These are phyloP conservation scores for Charina bottae DNA, from an alignment of 2,113 vertebrate species.

Conservation along the genomic window DNA sequence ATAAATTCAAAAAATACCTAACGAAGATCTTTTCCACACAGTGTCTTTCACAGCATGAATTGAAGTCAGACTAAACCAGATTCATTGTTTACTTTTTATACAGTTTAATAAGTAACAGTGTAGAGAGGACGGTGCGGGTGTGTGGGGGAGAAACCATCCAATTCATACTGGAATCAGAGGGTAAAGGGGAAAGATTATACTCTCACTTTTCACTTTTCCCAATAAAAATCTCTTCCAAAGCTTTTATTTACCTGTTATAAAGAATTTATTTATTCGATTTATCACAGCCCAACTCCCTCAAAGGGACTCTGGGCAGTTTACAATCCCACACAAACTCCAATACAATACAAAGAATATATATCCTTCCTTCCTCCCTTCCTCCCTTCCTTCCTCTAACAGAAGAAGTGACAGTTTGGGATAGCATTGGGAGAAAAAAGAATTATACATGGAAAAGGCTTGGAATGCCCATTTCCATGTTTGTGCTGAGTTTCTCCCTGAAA, in stretches of 20 bases:
- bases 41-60: conserved; percentile 13
- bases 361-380: too few relatives aligned
- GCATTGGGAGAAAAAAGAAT: background rate
- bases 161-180: background rate
- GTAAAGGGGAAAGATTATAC: too few relatives aligned
- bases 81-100: background rate
- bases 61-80: background rate
- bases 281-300: too few relatives aligned
- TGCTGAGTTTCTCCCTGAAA: background rate
- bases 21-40: background rate
- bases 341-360: too few relatives aligned
- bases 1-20: background rate
- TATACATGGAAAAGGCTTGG: background rate
- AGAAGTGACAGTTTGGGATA: background rate
- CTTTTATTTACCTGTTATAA: too few relatives aligned
- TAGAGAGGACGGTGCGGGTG: background rate
- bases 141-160: background rate
- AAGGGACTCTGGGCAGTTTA: too few relatives aligned
- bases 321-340: too few relatives aligned
- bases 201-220: too few relatives aligned
- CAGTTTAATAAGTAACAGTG: background rate
- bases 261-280: too few relatives aligned
- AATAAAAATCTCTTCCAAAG: too few relatives aligned
- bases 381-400: background rate
- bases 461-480: too few relatives aligned